Conservation (phyloP, 2,113 vertebrate species). For the Sceloporus tristichus region DNA sequence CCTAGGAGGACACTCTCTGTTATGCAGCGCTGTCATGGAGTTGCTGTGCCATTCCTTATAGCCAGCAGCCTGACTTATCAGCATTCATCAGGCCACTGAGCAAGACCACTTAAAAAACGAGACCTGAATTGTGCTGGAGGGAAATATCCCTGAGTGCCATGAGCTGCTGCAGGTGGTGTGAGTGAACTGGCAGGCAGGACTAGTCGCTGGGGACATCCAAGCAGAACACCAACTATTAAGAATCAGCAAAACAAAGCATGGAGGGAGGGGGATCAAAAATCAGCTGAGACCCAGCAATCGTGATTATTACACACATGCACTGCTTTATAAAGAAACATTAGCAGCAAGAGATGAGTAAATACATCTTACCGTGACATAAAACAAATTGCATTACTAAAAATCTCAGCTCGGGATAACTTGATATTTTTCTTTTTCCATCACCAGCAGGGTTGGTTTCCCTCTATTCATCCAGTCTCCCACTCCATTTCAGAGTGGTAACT, state of each 20-base stretch:
- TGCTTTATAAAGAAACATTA: conserved; percentile 54
- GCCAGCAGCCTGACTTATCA: fast-evolving
- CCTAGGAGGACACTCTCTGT: neutral
- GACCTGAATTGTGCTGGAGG: neutral
- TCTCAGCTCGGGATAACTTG: conserved; percentile 40
- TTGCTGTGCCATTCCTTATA: conserved; percentile 17
- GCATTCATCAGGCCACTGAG: conserved; percentile 29
- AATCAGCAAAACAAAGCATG: conserved; percentile 18
- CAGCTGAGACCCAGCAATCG: conserved; percentile 39
- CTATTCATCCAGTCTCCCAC: neutral
- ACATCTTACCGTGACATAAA: conserved; percentile 34
- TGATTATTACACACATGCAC: conserved; percentile 43
- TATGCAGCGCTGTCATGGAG: neutral
- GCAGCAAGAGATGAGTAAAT: conserved; percentile 49
- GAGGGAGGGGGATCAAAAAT: conserved; percentile 34
- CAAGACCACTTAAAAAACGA: neutral
- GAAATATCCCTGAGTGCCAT: neutral
- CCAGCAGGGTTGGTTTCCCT: conserved; percentile 34
- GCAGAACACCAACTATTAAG: conserved; percentile 22
- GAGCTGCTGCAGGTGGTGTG: neutral
- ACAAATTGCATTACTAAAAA: conserved; percentile 61
- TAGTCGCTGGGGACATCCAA: neutral
- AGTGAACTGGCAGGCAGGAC: neutral
- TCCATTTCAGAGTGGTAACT: conserved; percentile 37
- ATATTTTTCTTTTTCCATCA: conserved; percentile 53